Evolutionary conservation across 2,113 vertebrate genomes (phyloP).

Genomic region (Globicephala melas): DNA sequence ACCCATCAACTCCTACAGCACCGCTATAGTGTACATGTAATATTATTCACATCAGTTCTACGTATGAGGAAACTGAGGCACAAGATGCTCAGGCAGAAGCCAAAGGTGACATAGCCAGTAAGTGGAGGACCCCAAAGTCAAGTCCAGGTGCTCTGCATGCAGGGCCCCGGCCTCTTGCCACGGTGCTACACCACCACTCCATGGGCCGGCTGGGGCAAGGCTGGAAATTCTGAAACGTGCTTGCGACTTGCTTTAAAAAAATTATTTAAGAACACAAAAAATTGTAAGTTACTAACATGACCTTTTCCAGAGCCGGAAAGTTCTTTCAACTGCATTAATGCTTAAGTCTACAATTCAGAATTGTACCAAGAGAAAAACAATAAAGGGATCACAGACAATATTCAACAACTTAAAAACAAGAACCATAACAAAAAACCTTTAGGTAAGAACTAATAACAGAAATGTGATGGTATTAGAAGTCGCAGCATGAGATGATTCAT

Average conservation of each 20-base stretch:
- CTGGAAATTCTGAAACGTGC: background rate
- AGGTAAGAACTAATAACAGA: background rate
- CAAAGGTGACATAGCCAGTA: background rate
- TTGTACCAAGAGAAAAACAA: background rate
- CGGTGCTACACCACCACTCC: fast-evolving
- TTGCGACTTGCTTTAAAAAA: background rate
- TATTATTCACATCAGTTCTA: background rate
- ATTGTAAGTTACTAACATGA: background rate
- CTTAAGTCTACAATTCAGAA: background rate
- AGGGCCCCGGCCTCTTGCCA: background rate
- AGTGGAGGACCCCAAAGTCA: background rate
- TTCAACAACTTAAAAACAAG: background rate
- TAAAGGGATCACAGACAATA: background rate
- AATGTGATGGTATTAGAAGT: background rate
- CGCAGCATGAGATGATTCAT: background rate
- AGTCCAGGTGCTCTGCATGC: background rate
- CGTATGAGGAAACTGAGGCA: background rate
- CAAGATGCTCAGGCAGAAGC: background rate
- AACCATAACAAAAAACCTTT: background rate
- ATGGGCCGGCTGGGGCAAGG: background rate
- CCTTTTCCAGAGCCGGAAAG: background rate
- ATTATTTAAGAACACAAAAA: background rate
- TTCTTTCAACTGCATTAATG: background rate
- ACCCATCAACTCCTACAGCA: background rate
- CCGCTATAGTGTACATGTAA: background rate